Conservation (phyloP, 1,140 invertebrate genomes). For the Bactericera cockerelli region DNA sequence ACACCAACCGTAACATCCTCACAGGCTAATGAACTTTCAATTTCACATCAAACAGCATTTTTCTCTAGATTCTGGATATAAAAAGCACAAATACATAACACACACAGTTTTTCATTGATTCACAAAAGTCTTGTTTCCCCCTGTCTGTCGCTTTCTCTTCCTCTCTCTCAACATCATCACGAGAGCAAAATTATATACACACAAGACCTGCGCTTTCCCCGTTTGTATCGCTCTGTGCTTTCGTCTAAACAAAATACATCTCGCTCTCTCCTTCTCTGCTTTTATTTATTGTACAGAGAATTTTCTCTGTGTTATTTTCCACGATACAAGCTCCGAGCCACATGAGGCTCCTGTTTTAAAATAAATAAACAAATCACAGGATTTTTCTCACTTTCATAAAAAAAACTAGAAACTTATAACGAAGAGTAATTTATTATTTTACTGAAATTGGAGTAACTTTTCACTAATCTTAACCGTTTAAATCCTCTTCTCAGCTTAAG, state of each 20-base stretch:
- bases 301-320: slow-evolving; percentile 8
- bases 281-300: slow-evolving; percentile 9
- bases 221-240: slow-evolving; percentile 5
- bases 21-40: too few species aligned
- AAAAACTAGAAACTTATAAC: too few species aligned
- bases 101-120: slow-evolving; percentile 7
- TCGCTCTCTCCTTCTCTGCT: not conserved
- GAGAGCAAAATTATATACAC: slow-evolving; percentile 8
- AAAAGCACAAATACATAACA: not conserved
- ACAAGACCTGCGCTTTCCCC: not conserved
- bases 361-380: not conserved
- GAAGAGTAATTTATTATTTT: too few species aligned
- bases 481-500: too few species aligned
- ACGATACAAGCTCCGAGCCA: not conserved
- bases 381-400: too few species aligned
- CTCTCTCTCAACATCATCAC: slow-evolving; percentile 7
- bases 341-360: not conserved
- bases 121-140: slow-evolving; percentile 7
- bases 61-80: not conserved
- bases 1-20: too few species aligned
- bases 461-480: too few species aligned
- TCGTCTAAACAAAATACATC: slow-evolving; percentile 6
- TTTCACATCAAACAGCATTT: too few species aligned
- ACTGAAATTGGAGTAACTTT: too few species aligned
- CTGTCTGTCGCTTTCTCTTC: not conserved